Percentiles rank a stretch among this genome's conserved stretches.
These are phyloP conservation scores for Globodera rostochiensis DNA, from an alignment of 1,140 invertebrate species.

Conservation along the genomic window DNA sequence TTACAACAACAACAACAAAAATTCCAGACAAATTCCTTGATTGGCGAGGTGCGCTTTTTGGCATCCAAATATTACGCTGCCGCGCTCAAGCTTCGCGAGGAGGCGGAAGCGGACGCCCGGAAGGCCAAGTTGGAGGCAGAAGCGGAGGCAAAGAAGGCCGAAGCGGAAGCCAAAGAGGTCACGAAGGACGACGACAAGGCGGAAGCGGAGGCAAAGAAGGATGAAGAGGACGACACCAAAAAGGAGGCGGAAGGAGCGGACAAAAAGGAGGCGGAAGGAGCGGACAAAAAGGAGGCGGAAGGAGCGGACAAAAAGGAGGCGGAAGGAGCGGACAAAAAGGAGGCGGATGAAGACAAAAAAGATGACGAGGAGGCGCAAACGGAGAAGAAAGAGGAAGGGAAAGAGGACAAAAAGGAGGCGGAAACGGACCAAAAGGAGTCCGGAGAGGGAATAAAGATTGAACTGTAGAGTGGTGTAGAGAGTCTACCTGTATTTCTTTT, in stretches of 20 bases:
- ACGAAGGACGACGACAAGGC: conserved; percentile 69
- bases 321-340: conserved; percentile 16
- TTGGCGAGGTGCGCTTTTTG: not conserved
- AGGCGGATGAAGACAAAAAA: conserved; percentile 9
- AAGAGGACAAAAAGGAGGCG: no score
- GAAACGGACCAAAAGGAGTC: no score
- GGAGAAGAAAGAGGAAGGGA: no score
- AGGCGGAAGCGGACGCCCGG: conserved; percentile 3
- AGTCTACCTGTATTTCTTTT: no score
- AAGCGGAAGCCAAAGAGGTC: not conserved
- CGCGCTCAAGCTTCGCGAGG: not conserved
- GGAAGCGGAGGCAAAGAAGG: conserved; percentile 74
- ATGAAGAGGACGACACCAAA: conserved; percentile 75
- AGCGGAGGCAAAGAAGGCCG: not conserved
- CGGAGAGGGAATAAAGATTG: no score
- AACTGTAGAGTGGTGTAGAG: no score
- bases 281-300: not conserved
- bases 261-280: not conserved
- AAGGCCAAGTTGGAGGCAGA: not conserved
- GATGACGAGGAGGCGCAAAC: no score
- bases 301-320: not conserved
- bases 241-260: conserved; percentile 2
- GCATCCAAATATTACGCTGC: not conserved
- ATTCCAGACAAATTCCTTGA: not conserved
- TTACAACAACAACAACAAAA: not conserved